Evolutionary conservation across 2,797 vertebrate species (phyloP).

Genomic region (Enteromius trimaculatus): DNA sequence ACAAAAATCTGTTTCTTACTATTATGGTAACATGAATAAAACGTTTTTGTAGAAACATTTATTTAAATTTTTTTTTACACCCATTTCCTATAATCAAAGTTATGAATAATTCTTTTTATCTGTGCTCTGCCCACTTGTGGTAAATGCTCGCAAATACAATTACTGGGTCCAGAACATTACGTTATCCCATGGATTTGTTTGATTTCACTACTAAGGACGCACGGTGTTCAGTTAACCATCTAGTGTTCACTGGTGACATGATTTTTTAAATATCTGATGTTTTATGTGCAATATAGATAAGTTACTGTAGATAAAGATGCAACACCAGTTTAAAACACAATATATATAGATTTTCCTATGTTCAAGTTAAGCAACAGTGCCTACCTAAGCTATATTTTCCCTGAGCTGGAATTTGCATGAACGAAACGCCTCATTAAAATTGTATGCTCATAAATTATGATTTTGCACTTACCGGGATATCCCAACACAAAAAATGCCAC

Average conservation of each 20-base stretch:
- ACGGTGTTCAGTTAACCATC: neutral
- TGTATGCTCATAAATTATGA: neutral
- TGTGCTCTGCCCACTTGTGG: conserved; percentile 56
- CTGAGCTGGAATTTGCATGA: neutral
- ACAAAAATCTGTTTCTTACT: neutral
- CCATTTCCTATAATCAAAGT: neutral
- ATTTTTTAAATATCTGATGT: neutral
- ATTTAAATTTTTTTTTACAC: neutral
- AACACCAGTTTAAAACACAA: neutral
- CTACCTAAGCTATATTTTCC: neutral
- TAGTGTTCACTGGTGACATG: neutral
- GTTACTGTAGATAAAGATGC: neutral
- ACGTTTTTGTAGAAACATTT: neutral
- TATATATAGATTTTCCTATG: neutral
- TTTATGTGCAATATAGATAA: conserved; percentile 2
- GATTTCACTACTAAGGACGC: neutral
- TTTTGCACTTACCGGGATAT: neutral
- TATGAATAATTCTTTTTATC: neutral
- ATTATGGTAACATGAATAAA: neutral
- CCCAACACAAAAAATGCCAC: neutral
- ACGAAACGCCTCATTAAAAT: neutral
- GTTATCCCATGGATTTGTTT: neutral
- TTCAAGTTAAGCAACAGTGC: neutral
- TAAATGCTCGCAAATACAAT: neutral
- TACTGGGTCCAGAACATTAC: neutral